A percentile compares a stretch with the other conserved stretches of the same genome.
Conservation (phyloP, 2,113 vertebrate species). For the cat (Felis catus) region DNA sequence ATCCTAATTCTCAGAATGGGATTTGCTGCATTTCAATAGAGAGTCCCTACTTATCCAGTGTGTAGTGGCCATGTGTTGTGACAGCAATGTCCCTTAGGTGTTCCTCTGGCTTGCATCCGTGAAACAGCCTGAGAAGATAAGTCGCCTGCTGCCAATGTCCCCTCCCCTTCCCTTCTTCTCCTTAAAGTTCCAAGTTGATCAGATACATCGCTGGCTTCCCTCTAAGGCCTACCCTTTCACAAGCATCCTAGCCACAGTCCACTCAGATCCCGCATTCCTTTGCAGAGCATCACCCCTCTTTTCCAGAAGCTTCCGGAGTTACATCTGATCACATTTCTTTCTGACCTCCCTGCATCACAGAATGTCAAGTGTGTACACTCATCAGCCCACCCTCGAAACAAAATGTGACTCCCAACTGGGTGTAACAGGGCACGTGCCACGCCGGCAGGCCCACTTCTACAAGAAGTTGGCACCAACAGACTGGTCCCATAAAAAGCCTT, state of each 20-base stretch:
- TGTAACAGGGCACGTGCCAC: not conserved
- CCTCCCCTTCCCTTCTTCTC: not conserved
- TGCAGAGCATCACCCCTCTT: not conserved
- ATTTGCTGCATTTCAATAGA: not conserved
- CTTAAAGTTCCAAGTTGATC: not conserved
- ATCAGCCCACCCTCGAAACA: not conserved
- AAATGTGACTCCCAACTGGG: not conserved
- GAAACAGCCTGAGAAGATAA: not conserved
- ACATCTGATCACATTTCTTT: not conserved
- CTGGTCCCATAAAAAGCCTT: too few relatives aligned
- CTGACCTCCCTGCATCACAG: not conserved
- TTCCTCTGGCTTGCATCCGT: not conserved
- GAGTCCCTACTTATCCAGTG: not conserved
- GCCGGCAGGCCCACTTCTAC: not conserved
- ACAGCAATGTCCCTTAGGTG: not conserved
- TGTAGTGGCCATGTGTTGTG: not conserved
- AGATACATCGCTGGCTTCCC: not conserved
- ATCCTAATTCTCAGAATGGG: not conserved
- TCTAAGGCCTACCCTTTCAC: not conserved
- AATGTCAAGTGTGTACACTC: not conserved
- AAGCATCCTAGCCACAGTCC: not conserved
- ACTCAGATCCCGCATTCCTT: not conserved
- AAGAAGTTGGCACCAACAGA: not conserved
- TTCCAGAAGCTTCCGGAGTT: conserved; percentile 39
- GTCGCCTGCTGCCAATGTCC: not conserved